Base-by-base conservation (phyloP, 2,797 vertebrate genomes). In the Chloroceryle inda region DNA sequence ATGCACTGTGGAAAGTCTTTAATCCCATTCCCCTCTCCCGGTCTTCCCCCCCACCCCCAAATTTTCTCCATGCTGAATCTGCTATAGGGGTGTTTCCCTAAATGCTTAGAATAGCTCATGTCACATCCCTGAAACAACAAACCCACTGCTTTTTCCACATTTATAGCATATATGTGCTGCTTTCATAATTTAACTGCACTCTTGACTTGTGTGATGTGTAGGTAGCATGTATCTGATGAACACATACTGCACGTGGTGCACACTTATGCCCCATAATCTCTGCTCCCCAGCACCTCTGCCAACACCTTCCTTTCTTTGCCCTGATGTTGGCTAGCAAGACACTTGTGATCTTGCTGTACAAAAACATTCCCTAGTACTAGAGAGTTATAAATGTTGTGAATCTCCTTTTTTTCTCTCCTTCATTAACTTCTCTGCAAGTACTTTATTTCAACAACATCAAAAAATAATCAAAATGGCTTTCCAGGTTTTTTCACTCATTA, bases 221-320 rank as follows among this genome's bases (percentile, higher is more conserved):
- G 14, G 6, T 40, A 40, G 40, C 40, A 40, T 40, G 40, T 15
- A 15, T 40, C 14, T 40, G 40, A 40, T 15, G 56, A 10, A 12
- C 9, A 55, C 26, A 9, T 2, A 10, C 6, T 24, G 18, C 45
- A 24, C 0, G 0, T 8, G 18, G 44, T 5, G 3, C 8, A 3
- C 0, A 0, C 50, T 63, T 2, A 0, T 45, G 27, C 27, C 15
- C 11, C 37, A 38, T 12, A 35, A 31, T 6, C 38, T 47, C 78
- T 42, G 38, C 44, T 23, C 47, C 0, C 0, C 27, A n/a, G 37
- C 45, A 44, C 13, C 49, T 59, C 62, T 68, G 40, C 61, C 56
- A 66, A 13, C 35, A 49, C n/a, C 37, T 58, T 58, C 75, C 64
- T 50, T 63, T 49, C 67, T 63, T 42, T 49, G 27, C 52, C 72